Conservation (phyloP, 1,140 invertebrate genomes). For the Linepithema humile region DNA sequence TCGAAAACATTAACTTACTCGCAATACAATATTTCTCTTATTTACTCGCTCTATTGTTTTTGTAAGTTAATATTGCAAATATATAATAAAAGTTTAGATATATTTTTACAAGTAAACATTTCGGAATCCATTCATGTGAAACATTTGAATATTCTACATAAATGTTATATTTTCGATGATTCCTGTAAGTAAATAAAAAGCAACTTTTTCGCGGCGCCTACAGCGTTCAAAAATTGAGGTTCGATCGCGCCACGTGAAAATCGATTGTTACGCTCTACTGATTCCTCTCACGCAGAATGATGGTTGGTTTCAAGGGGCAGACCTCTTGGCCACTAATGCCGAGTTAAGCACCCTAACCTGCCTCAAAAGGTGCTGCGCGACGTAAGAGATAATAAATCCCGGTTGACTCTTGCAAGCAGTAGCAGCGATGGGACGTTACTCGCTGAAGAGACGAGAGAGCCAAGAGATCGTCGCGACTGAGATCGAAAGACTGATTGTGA, state of each 20-base stretch:
- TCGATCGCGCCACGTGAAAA: conserved; percentile 33
- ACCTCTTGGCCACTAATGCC: conserved; percentile 61
- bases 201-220: background rate
- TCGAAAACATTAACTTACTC: background rate
- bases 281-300: conserved; percentile 50
- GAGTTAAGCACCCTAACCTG: conserved; percentile 71
- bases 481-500: background rate
- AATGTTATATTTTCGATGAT: background rate
- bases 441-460: conserved; percentile 13
- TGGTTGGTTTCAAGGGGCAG: conserved; percentile 35
- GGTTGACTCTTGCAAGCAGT: conserved; percentile 22
- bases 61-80: background rate
- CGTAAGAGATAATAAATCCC: conserved; percentile 74
- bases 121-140: background rate
- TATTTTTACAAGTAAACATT: background rate
- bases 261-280: conserved; percentile 46
- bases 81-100: background rate
- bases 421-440: background rate
- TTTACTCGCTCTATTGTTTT: background rate
- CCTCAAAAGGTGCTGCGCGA: conserved; percentile 69
- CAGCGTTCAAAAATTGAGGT: conserved; percentile 26
- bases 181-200: background rate
- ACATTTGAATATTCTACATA: background rate
- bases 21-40: background rate
- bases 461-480: background rate